Base-by-base conservation (phyloP, 1,140 invertebrate species). In the Mycetomoellerius zeteki region DNA sequence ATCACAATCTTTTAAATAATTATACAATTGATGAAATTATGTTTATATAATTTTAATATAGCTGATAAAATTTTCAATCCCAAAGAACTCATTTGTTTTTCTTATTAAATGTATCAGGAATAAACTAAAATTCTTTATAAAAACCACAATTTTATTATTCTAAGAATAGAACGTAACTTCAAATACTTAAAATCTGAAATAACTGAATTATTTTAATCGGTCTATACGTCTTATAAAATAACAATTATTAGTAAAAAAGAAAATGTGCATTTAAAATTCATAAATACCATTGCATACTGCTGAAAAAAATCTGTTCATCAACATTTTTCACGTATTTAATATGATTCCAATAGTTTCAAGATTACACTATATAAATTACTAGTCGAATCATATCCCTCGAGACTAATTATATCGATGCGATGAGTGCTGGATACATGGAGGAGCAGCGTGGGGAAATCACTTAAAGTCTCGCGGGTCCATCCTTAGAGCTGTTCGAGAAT, bases 381-480 rank as follows among this genome's bases (percentile, higher is more conserved):
- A 50, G 47, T 16, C 14, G 56, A 73, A 62, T 75, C 47, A 47
- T n/a, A n/a, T 86, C 58, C 47, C 58, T 24, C 50, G 30, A n/a
- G 54, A 19, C 24, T 85, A 30, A 89, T 80, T 47, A 60, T 47
- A 27, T 24, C 43, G 47, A 65, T 24, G 69, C 30, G 30, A 56
- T 54, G 12, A 78, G 12, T n/a, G 37, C 2, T 54, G 14, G 58
- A 89, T 78, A 89, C 76, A 71, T 60, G 84, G 52, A 58, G 60
- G 47, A 72, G 67, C 24, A 80, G 54, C 10, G 43, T 64, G 69
- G 73, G 65, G 73, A 78, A 91, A 91, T 91, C 90, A 85, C 88
- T 88, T 81, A 82, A 90, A 89, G 64, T 78, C 69, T 77, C 65
- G 72, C 43, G 60, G 71, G 60, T 85, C 60, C 65, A 27, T 50